Percentiles rank a stretch among this genome's conserved stretches.
phyloP scores from a whole-genome alignment of 1,140 invertebrate species.

The Bombus pyrosoma region DNA sequence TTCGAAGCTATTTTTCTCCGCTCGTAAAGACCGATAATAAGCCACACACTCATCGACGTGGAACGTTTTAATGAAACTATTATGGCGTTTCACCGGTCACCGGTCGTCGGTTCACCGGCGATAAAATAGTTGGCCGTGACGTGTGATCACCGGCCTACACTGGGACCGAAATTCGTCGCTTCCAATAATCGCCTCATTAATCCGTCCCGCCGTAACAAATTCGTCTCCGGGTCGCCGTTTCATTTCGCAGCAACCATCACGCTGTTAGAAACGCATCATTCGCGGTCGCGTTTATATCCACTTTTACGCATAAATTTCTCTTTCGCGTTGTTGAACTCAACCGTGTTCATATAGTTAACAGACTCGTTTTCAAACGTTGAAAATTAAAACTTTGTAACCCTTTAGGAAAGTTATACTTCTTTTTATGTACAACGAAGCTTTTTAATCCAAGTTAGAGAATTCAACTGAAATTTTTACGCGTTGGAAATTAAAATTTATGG shows the following conservation, averaged over 20 bases:
- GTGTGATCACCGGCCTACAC: not conserved
- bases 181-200: slow-evolving; percentile 46
- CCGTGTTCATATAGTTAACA: not conserved
- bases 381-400: not conserved
- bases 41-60: not conserved
- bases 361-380: not conserved
- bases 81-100: slow-evolving; percentile 4
- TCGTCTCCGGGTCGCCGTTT: not conserved
- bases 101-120: slow-evolving; percentile 21
- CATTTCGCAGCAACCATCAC: not conserved
- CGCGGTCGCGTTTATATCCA: not conserved
- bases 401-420: not conserved
- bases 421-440: not conserved
- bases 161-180: slow-evolving; percentile 31
- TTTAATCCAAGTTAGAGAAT: not conserved
- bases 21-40: slow-evolving; percentile 37
- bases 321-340: not conserved
- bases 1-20: not conserved
- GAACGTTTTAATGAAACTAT: slow-evolving; percentile 46
- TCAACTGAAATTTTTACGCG: not conserved
- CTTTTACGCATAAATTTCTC: not conserved
- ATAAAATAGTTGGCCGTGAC: slow-evolving; percentile 39
- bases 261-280: not conserved
- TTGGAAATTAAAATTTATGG: not conserved
- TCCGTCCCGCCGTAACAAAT: slow-evolving; percentile 27